These are phyloP conservation scores for Diorhabda carinulata DNA, from an alignment of 1,140 invertebrate genomes.

Conservation along the genomic window DNA sequence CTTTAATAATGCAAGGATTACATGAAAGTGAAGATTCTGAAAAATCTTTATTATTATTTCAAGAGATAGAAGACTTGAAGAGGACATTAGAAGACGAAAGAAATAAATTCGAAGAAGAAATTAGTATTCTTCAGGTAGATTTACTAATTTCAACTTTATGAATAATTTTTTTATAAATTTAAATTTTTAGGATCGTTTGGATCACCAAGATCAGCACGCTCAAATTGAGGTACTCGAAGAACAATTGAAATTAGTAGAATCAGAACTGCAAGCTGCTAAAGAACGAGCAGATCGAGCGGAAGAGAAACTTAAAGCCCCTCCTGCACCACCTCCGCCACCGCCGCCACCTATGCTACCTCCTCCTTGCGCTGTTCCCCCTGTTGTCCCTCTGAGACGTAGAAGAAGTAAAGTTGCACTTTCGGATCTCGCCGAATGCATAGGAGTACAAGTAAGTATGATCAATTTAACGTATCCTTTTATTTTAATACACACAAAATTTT, in stretches of 20 bases:
- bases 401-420: slow-evolving; percentile 44
- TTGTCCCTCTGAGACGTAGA: slow-evolving; percentile 35
- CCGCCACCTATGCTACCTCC: slow-evolving; percentile 46
- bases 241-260: slow-evolving; percentile 63
- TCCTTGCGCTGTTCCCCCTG: slow-evolving; percentile 29
- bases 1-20: slow-evolving; percentile 60
- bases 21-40: slow-evolving; percentile 51
- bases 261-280: slow-evolving; percentile 58
- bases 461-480: no score
- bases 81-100: slow-evolving; percentile 59
- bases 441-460: slow-evolving; percentile 14
- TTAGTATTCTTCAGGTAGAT: slow-evolving; percentile 54
- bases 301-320: slow-evolving; percentile 44
- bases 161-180: neutral
- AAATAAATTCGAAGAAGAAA: slow-evolving; percentile 51
- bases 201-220: slow-evolving; percentile 62
- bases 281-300: slow-evolving; percentile 62
- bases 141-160: neutral
- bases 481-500: no score
- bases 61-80: slow-evolving; percentile 61
- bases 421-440: slow-evolving; percentile 31
- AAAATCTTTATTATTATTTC: slow-evolving; percentile 53
- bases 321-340: slow-evolving; percentile 47
- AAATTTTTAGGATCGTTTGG: slow-evolving; percentile 59
- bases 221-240: slow-evolving; percentile 67